These are phyloP conservation scores for Halyomorpha halys DNA, from an alignment of 1,140 invertebrate genomes.

Conservation along the genomic window DNA sequence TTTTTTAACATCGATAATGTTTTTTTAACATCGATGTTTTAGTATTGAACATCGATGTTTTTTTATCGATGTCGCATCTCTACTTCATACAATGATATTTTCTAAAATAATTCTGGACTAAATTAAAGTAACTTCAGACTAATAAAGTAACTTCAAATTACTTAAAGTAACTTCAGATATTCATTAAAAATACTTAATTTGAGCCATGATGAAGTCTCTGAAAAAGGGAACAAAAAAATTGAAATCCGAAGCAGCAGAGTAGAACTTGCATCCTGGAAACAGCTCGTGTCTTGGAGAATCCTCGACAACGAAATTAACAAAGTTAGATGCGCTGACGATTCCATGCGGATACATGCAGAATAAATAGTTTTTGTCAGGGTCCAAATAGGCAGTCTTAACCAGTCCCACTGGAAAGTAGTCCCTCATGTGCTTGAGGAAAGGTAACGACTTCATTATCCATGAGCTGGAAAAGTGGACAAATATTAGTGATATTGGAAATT, in stretches of 20 bases:
- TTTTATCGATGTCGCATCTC: no score
- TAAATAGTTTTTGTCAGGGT: conserved; percentile 69
- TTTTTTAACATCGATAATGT: no score
- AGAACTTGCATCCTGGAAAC: conserved; percentile 59
- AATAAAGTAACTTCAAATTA: no score
- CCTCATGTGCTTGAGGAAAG: conserved; percentile 29
- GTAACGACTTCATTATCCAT: no score
- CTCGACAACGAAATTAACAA: conserved; percentile 67
- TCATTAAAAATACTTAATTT: conserved; percentile 13
- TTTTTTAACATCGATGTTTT: no score
- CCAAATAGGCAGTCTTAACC: conserved; percentile 67
- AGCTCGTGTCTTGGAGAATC: conserved; percentile 52
- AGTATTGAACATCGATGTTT: no score
- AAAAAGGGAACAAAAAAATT: conserved; percentile 23
- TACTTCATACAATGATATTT: no score
- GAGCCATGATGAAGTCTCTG: conserved; percentile 16
- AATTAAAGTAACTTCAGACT: no score
- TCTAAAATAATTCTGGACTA: no score
- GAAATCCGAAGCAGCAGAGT: not conserved
- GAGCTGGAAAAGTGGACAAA: no score
- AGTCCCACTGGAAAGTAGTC: conserved; percentile 76
- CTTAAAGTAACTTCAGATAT: no score
- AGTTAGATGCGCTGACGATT: conserved; percentile 61
- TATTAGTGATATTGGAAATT: no score
- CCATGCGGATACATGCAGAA: conserved; percentile 84